A percentile compares a stretch with the other conserved stretches of the same genome.
These are phyloP conservation scores for Paedocypris sp. DNA, from an alignment of 2,113 vertebrate species.

Conservation along the genomic window DNA sequence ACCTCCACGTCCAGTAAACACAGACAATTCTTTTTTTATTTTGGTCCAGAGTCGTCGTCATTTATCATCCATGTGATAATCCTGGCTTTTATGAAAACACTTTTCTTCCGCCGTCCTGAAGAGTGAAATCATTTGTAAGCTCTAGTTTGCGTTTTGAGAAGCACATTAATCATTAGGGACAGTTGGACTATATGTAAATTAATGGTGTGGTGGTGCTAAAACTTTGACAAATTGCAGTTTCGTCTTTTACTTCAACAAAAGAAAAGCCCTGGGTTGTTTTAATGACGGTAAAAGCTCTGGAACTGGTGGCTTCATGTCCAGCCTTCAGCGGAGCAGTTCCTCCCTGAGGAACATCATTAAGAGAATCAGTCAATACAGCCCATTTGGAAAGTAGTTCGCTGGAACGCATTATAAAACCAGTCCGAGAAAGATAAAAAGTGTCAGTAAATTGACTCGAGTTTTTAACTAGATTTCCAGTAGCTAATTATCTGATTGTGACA, in stretches of 20 bases:
- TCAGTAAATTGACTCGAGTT: slow-evolving; percentile 28
- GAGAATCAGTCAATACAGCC: slow-evolving; percentile 56
- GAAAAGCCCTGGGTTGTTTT: slow-evolving; percentile 55
- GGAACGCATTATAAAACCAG: slow-evolving; percentile 38
- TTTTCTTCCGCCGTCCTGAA: slow-evolving; percentile 34
- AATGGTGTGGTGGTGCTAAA: slow-evolving; percentile 57
- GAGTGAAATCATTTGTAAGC: slow-evolving; percentile 45
- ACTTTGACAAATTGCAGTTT: slow-evolving; percentile 65
- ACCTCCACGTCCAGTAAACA: too few species aligned
- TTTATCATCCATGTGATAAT: slow-evolving; percentile 30
- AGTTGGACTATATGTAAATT: slow-evolving; percentile 57
- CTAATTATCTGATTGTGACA: too few species aligned
- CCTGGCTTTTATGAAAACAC: slow-evolving; percentile 24
- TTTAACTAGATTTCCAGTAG: too few species aligned
- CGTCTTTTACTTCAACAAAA: slow-evolving; percentile 48
- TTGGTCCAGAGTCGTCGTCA: slow-evolving; percentile 10
- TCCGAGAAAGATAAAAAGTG: slow-evolving; percentile 43
- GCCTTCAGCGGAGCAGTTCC: slow-evolving; percentile 46
- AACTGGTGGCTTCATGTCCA: slow-evolving; percentile 45
- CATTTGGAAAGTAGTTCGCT: slow-evolving; percentile 46
- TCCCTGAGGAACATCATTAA: slow-evolving; percentile 55
- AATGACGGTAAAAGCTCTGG: slow-evolving; percentile 52
- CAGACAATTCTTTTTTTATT: too few species aligned
- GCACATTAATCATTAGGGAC: slow-evolving; percentile 56
- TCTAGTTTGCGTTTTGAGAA: slow-evolving; percentile 50